Evolutionary conservation across 2,113 vertebrate genomes (phyloP), one percentile per base, ranked within the genome.

Genomic region (Psittacara wagleri): DNA sequence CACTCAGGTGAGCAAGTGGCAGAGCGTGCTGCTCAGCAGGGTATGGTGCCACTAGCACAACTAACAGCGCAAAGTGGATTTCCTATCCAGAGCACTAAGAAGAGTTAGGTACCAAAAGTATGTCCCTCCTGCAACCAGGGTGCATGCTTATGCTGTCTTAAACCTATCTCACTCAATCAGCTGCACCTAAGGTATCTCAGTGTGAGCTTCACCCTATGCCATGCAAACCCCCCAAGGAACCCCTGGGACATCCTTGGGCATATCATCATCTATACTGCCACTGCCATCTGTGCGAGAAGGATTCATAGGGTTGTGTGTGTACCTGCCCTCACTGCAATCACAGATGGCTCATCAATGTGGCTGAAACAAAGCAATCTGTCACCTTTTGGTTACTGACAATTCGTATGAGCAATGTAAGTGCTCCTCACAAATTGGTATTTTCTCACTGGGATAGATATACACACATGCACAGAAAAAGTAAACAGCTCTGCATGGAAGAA

Each of bases 291-390:
- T 39, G 16, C 15, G 29, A 78, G 39, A 52, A 33, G 41, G 35
- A 46, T 48, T 46, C n/a, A 27, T 1, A 2, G 3, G 22, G 13
- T 8, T 2, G 3, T 4, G 23, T 35, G 24, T 3, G 25, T 55
- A 35, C 46, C 35, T 68, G 31, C 28, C 33, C 41, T 68, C 0
- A 0, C 17, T 41, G 61, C 19, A 57, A 33, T 33, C 19, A 41
- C 83, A 62, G 46, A 19, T 23, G 41, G 16, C 24, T 49, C 59
- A 73, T 35, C 13, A 62, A 10, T 18, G 19, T 18, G 17, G 22
- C n/a, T 81, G 80, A 81, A 92, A 54, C 27, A 54, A 61, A 76
- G 22, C n/a, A 59, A 80, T 10, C 17, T 75, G 49, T 84, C 63
- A 70, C 23, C 14, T 72, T 59, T 37, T 33, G 31, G 46, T 49